Evolutionary conservation across 64 coral and sea anemone genomes (phyloP).

Genomic region (Actinia equina): DNA sequence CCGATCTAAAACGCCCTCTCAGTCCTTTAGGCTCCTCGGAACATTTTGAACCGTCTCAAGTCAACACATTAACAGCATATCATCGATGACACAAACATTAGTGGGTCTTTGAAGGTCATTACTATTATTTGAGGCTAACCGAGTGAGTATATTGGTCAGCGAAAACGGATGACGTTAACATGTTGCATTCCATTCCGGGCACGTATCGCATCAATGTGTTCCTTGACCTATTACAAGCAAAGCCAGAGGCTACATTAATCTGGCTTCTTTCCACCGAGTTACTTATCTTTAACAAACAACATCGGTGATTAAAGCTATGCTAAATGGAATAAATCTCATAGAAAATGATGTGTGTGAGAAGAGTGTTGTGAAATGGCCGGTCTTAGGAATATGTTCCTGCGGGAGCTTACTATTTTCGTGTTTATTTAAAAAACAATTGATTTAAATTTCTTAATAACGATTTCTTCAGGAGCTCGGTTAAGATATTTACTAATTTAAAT

Average conservation of each 20-base stretch:
- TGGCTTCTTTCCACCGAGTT: background rate
- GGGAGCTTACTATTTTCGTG: background rate
- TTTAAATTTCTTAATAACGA: background rate
- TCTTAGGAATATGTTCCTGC: background rate
- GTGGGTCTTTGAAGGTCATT: background rate
- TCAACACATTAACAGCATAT: constrained; percentile 22
- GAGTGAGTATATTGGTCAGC: background rate
- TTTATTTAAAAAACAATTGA: no score
- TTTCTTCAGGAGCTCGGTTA: background rate
- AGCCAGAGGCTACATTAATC: background rate
- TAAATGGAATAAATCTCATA: background rate
- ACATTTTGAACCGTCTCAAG: constrained; percentile 18
- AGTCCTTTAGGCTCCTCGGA: constrained; percentile 25
- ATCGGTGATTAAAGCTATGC: constrained; percentile 1
- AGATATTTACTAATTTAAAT: no score
- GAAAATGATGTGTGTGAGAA: background rate
- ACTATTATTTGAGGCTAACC: constrained; percentile 11
- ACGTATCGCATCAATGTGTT: background rate
- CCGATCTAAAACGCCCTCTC: constrained; percentile 18
- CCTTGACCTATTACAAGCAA: background rate
- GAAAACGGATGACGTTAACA: background rate
- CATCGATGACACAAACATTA: constrained; percentile 12
- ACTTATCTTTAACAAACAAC: constrained; percentile 1
- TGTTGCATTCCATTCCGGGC: background rate
- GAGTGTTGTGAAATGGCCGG: background rate